A percentile compares a stretch with the other conserved stretches of the same genome.
phyloP scores from a whole-genome alignment of 1,140 invertebrate species.

The Penaeus chinensis region DNA sequence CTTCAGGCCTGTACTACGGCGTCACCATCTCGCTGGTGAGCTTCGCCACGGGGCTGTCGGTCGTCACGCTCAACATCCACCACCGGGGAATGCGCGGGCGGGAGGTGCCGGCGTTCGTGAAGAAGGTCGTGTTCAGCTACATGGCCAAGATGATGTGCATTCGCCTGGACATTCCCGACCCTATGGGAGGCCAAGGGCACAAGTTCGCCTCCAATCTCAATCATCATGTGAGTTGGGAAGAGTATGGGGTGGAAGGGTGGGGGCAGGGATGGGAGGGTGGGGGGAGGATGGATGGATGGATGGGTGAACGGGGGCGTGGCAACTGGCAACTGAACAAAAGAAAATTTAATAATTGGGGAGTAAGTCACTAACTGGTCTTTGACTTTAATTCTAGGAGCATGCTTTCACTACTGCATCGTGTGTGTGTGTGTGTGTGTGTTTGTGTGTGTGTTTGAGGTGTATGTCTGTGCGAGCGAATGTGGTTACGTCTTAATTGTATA shows the following conservation, averaged over 20 bases:
- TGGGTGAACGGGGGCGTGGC: no score
- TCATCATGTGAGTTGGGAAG: neutral
- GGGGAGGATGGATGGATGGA: no score
- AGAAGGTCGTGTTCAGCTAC: conserved; percentile 72
- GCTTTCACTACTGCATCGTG: no score
- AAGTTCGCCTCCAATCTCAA: conserved; percentile 8
- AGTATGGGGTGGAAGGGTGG: neutral
- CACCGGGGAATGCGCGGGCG: conserved; percentile 72
- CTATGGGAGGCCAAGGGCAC: conserved; percentile 52
- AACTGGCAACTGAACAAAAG: no score
- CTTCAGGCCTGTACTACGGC: conserved; percentile 74
- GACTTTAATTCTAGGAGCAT: no score
- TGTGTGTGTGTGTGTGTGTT: no score
- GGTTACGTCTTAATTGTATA: no score
- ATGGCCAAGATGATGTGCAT: conserved; percentile 72
- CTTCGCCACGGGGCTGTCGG: conserved; percentile 74
- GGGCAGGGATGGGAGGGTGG: neutral
- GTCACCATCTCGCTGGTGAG: conserved; percentile 76
- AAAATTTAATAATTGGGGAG: no score
- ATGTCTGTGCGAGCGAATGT: no score
- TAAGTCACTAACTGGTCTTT: no score
- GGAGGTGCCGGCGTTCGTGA: conserved; percentile 70
- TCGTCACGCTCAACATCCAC: conserved; percentile 73
- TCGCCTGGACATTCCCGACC: conserved; percentile 68
- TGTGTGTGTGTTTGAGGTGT: no score